Evolutionary conservation across 2,113 vertebrate genomes (phyloP), one percentile per base, ranked within the genome.

Genomic region (Tenrec ecaudatus): DNA sequence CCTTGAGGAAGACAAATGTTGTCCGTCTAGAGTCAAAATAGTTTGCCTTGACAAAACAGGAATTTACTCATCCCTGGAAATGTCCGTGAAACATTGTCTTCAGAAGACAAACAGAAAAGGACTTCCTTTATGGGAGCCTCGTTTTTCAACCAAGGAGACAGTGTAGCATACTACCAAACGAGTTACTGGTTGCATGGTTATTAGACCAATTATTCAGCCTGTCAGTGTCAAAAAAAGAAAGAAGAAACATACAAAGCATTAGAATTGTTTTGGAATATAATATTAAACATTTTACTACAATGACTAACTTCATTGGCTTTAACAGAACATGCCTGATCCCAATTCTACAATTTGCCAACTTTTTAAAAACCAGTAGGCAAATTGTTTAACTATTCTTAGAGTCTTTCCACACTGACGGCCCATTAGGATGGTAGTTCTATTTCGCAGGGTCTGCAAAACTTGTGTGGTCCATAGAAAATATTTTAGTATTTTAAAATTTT

Each of bases 131-230:
- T 43, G 17, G 15, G 76, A 86, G 64, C 36, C 87, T 82, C 86
- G 68, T 31, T 93, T 58, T 81, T 69, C n/a, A 94, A 62, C 47
- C 60, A 38, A 40, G 76, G n/a, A 66, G 12, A 68, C 40, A 88
- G 29, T 1, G 33, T 91, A 10, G 31, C 43, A 38, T 94, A 82
- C 47, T 60, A 60, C 36, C 31, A 19, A 82, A 19, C 69, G 36
- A 68, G 17, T 87, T 87, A 22, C 23, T 71, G 36, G 47, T 58
- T 83, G 15, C 17, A 12, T 62, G 53, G 31, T 38, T 62, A 3
- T 71, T 7, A 8, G 19, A 36, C 9, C 31, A 31, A 15, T 78
- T 27, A 78, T 29, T 77, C 25, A 78, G 38, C 14, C 33, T 90
- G n/a, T 86, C 19, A 40, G 22, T 57, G 23, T 43, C 3, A 22